phyloP scores from a whole-genome alignment of 64 coral and sea anemone genomes.

The Pachyseris speciosa region DNA sequence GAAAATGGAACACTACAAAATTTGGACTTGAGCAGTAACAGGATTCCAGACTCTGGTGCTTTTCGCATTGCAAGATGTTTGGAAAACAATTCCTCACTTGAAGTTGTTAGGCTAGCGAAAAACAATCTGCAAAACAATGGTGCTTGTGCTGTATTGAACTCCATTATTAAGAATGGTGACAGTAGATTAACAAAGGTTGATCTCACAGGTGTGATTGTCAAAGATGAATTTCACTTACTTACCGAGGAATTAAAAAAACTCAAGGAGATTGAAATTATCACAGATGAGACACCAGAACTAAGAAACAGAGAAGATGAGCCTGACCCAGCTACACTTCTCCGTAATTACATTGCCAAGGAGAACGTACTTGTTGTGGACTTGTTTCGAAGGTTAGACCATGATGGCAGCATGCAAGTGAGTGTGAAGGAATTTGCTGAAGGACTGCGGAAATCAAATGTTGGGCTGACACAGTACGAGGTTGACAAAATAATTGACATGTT shows the following conservation, averaged over 20 bases:
- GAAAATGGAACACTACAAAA: slow-evolving; percentile 69
- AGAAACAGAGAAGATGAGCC: slow-evolving; percentile 59
- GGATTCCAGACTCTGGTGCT: slow-evolving; percentile 66
- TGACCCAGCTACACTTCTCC: slow-evolving; percentile 72
- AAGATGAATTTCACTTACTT: slow-evolving; percentile 68
- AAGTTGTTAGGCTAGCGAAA: slow-evolving; percentile 68
- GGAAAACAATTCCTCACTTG: slow-evolving; percentile 65
- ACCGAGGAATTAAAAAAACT: slow-evolving; percentile 62
- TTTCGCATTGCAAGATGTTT: slow-evolving; percentile 47
- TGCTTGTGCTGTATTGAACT: slow-evolving; percentile 66
- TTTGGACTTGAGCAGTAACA: slow-evolving; percentile 83
- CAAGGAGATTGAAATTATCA: slow-evolving; percentile 65
- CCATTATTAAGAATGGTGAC: slow-evolving; percentile 70
- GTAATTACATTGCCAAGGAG: slow-evolving; percentile 88
- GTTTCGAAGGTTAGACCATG: slow-evolving; percentile 80
- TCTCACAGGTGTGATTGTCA: slow-evolving; percentile 49
- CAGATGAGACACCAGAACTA: slow-evolving; percentile 59
- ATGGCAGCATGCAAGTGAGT: slow-evolving; percentile 94
- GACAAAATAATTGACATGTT: slow-evolving; percentile 84
- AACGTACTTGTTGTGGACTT: slow-evolving; percentile 83
- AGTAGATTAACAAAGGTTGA: slow-evolving; percentile 73
- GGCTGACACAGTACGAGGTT: slow-evolving; percentile 80
- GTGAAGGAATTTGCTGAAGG: slow-evolving; percentile 91
- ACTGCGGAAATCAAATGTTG: slow-evolving; percentile 83
- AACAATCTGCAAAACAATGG: slow-evolving; percentile 85